Conservation (phyloP, 2,113 vertebrate species). For the Phalacrocorax aristotelis region DNA sequence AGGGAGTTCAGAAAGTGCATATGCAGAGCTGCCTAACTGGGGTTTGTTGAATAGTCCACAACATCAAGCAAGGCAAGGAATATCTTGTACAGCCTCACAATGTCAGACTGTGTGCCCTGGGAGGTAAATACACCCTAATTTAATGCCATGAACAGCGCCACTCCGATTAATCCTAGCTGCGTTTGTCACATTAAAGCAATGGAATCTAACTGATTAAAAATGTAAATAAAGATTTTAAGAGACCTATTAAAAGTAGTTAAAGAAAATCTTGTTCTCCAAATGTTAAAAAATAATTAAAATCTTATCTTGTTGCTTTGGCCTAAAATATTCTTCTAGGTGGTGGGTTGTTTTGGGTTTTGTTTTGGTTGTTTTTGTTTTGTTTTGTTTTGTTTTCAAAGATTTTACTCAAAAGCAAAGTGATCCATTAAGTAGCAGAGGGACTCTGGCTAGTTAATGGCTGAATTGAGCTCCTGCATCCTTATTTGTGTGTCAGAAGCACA, state of each 20-base stretch:
- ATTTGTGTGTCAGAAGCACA: not conserved
- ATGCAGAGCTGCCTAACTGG: not conserved
- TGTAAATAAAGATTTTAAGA: not conserved
- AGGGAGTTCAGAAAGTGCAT: not conserved
- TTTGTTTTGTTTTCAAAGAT: not conserved
- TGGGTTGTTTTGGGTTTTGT: no score
- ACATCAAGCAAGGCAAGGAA: not conserved
- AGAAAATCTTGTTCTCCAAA: not conserved
- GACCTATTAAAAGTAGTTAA: not conserved
- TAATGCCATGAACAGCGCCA: not conserved
- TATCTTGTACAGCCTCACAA: not conserved
- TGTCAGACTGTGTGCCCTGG: not conserved
- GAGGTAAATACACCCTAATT: not conserved
- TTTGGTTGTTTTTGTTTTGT: not conserved
- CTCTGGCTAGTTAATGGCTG: not conserved
- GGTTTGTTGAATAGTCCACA: not conserved
- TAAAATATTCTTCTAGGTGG: not conserved
- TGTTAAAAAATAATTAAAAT: not conserved
- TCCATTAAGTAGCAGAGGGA: not conserved
- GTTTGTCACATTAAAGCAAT: not conserved
- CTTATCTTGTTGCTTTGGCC: not conserved
- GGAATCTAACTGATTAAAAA: not conserved
- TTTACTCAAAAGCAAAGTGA: not conserved
- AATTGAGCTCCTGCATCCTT: not conserved
- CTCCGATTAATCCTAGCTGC: not conserved